Evolutionary conservation across 2,888 invertebrate genomes (phyloP).

Genomic region (Dendrolimus pini): DNA sequence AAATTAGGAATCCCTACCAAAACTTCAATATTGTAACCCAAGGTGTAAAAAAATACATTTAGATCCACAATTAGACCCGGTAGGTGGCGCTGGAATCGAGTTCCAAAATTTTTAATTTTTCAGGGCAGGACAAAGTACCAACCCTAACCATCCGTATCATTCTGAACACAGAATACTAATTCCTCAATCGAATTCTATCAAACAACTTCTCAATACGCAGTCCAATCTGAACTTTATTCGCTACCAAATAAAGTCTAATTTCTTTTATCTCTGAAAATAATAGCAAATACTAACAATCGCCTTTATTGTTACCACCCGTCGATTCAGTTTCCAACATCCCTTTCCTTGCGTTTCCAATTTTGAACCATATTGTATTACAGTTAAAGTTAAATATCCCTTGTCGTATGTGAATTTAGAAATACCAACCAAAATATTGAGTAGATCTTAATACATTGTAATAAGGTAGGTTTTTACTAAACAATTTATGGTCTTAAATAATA

Average conservation of each 20-base stretch:
- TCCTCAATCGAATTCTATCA: slow-evolving; percentile 47
- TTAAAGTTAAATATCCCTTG: slow-evolving; percentile 21
- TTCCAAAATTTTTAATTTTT: too few relatives aligned
- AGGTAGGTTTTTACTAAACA: neutral
- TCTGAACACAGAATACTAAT: slow-evolving; percentile 58
- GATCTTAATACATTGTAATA: neutral
- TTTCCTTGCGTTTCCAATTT: slow-evolving; percentile 15
- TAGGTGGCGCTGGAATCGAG: too few relatives aligned
- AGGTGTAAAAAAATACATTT: too few relatives aligned
- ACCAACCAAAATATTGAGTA: neutral
- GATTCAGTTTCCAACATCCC: slow-evolving; percentile 37
- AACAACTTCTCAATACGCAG: slow-evolving; percentile 19
- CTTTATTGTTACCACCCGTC: slow-evolving; percentile 72
- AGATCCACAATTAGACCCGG: too few relatives aligned
- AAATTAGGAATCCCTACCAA: too few relatives aligned
- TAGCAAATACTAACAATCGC: slow-evolving; percentile 44
- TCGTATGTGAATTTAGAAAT: too few relatives aligned
- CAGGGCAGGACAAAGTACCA: slow-evolving; percentile 11
- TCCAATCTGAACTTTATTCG: slow-evolving; percentile 26
- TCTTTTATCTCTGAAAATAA: slow-evolving; percentile 30
- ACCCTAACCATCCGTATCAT: slow-evolving; percentile 44
- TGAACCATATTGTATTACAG: slow-evolving; percentile 16
- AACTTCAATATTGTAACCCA: too few relatives aligned
- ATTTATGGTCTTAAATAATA: slow-evolving; percentile 32
- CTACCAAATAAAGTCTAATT: slow-evolving; percentile 26